Conservation (phyloP, 2,797 vertebrate species). For the Falco concolor region DNA sequence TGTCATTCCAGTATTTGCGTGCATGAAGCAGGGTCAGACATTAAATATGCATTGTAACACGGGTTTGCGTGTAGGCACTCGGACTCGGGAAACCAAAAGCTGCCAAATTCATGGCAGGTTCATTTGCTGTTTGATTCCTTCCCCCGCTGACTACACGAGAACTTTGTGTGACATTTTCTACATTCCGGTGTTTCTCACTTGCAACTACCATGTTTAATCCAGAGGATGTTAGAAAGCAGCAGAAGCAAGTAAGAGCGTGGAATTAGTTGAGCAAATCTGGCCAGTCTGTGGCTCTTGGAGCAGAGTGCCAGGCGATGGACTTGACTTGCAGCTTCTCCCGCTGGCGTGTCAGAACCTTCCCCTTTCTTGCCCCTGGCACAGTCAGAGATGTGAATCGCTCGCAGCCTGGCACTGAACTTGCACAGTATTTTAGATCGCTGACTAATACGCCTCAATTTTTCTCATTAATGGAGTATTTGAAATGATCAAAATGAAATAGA, state of each 20-base stretch:
- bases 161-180: neutral
- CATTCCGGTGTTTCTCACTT: neutral
- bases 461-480: conserved; percentile 72
- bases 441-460: conserved; percentile 70
- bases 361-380: neutral
- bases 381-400: conserved; percentile 2
- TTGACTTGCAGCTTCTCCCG: neutral
- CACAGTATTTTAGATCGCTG: conserved; percentile 46
- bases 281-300: neutral
- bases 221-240: conserved; percentile 15
- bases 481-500: conserved; percentile 76
- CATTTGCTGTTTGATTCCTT: conserved; percentile 51
- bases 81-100: neutral
- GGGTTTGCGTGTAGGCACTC: conserved; percentile 8
- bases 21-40: conserved; percentile 8
- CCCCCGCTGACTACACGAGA: neutral
- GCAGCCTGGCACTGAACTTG: conserved; percentile 29
- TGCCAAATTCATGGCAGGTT: neutral
- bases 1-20: neutral
- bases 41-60: neutral
- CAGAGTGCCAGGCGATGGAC: neutral
- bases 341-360: neutral
- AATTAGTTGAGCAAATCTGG: neutral
- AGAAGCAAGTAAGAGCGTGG: neutral
- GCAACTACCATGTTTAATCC: neutral